Evolutionary conservation across 2,888 invertebrate species (phyloP).

Genomic region (Protonemura montana): DNA sequence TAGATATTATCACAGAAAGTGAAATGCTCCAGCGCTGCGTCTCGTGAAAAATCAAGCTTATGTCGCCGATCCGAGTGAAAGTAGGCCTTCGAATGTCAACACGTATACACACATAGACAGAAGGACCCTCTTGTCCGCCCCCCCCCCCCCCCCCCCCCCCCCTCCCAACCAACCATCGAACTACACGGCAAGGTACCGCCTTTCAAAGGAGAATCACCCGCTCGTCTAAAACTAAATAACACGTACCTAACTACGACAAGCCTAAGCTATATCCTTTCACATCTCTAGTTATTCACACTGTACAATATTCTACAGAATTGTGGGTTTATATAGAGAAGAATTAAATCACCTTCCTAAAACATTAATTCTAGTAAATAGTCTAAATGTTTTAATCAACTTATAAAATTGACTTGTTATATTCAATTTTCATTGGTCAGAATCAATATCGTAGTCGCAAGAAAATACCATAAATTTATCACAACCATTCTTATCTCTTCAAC

Average conservation of each 20-base stretch:
- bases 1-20: neutral
- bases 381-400: constrained; percentile 1
- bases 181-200: neutral
- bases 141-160: no score
- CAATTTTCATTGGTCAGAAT: constrained; percentile 12
- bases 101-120: neutral
- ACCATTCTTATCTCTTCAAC: neutral
- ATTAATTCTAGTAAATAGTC: neutral
- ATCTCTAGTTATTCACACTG: neutral
- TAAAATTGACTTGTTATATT: constrained; percentile 18
- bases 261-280: neutral
- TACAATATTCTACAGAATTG: neutral
- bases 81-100: neutral
- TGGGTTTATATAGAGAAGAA: neutral
- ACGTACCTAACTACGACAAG: neutral
- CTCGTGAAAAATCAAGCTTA: neutral
- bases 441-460: neutral
- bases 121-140: no score
- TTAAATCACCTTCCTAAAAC: neutral
- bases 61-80: neutral
- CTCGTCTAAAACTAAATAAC: constrained; percentile 30
- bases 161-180: neutral
- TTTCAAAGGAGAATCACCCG: neutral
- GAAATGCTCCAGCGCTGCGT: neutral
- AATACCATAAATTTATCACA: constrained; percentile 23